Evolutionary conservation across 2,113 vertebrate genomes (phyloP), one percentile per base, ranked within the genome.

Genomic region (Chinchilla lanigera): DNA sequence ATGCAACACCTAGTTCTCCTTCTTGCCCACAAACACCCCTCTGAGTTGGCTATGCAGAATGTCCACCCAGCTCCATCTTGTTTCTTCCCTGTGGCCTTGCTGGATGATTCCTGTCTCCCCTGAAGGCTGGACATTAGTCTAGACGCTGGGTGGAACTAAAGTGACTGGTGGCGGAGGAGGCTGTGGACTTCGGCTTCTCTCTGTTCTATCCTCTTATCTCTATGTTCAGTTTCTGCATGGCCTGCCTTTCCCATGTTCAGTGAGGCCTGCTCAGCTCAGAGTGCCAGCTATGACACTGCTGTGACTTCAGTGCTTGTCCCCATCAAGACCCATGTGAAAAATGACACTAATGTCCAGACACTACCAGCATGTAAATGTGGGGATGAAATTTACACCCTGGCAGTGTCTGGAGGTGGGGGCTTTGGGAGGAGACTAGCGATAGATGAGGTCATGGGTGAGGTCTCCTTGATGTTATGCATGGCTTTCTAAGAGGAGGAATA

Each of bases 11-110:
- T 2, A 2, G 58, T 56, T 35, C 47, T 20, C 28, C 5, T 13
- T 7, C 14, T 41, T 19, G 41, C 3, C 60, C 12, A 4, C 78
- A n/a, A 11, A 20, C 41, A 11, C 19, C 20, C 10, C 14, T 82
- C 38, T 5, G 20, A 17, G 50, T 50, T 47, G 3, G 24, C 35
- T 60, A 75, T 75, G 47, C 20, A 35, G 26, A 33, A 26, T 3
- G 30, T 0, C 5, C 13, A 33, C 28, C 58, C 16, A 11, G 11
- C 8, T 35, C 30, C 1, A 0, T 5, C 52, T 28, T 3, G 24
- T 1, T 41, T 14, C 56, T 65, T 38, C 56, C 26, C 54, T 1
- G 3, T 16, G 26, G 47, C 30, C 6, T 16, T 12, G n/a, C 73
- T 33, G 7, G 38, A 2, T 26, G 71, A 7, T 2, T 58, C 58